Evolutionary conservation across 2,797 vertebrate genomes (phyloP), one percentile per base, ranked within the genome.

Genomic region (Psittacula derbiana): DNA sequence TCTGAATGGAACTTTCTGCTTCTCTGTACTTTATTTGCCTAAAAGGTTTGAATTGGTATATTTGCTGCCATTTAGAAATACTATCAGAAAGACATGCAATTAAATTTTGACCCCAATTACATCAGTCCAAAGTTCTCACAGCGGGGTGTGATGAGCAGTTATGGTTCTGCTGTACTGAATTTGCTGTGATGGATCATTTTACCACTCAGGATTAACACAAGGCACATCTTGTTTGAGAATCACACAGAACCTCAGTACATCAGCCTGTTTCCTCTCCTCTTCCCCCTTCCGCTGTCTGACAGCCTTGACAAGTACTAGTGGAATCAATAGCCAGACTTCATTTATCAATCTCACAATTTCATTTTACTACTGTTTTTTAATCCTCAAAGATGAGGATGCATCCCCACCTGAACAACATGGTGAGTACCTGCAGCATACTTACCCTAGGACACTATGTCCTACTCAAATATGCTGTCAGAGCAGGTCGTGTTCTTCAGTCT

Each of bases 21-120:
- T 84, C 66, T 92, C 80, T 79, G 14, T 73, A 62, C 52, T 23
- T 66, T 75, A 88, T 79, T 88, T 53, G n/a, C 66, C 58, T 92
- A 79, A 90, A 80, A 82, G 64, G 40, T 38, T 95, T 88, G 70
- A 93, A 62, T 93, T 92, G 62, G 76, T 82, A 31, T 73, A 60
- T 87, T 89, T 44, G 16, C 60, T 93, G 65, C 69, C 61, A 75
- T 55, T 86, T 86, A 44, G 53, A 86, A 91, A 46, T 66, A 31
- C 50, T 95, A 90, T 92, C 88, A 92, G 46, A 84, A 94, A 84
- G 93, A 83, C 40, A 79, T 14, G 50, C 79, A 83, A 79, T 93
- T 89, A 83, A 84, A 92, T 94, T 53, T 75, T 83, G 85, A 92
- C 93, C 91, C 91, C 87, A 83, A 4, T 92, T 93, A 93, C 83